Base-by-base conservation (phyloP, 2,113 vertebrate species). In the Cheilinus undulatus region DNA sequence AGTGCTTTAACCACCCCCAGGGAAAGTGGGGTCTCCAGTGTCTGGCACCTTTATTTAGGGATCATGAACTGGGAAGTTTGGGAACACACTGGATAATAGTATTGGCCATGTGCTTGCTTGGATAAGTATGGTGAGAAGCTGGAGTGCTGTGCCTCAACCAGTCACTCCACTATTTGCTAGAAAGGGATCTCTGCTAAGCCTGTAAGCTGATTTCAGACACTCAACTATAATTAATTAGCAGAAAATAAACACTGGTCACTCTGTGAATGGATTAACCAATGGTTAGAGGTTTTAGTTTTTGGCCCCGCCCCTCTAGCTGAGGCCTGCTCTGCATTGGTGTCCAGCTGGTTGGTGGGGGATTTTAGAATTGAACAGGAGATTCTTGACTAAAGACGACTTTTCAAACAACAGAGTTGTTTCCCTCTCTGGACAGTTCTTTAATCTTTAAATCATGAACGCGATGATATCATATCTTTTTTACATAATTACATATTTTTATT, bases 181-280 rank as follows among this genome's bases (percentile, higher is more conserved):
- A 66, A 49, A 52, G 26, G 30, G n/a, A 69, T 27, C 56, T 43
- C 40, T 26, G 53, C 64, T 86, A 63, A 88, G 32, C 82, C 48
- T 74, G 77, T 82, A 88, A 90, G 71, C 86, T 53, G 51, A 72
- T 80, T 84, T 83, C 50, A 78, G 65, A 56, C 57, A 43, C 42
- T 40, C 59, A 74, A 51, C 60, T 78, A 36, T 59, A 58, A 63
- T 73, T 82, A 68, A 82, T 79, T 67, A 78, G 60, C 69, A 66
- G 63, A 32, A 80, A 88, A 73, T 53, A 76, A n/a, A 67, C 59
- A 68, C 5, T 2, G 3, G 46, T 17, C 15, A 20, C 22, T 32
- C 23, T 60, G 58, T 76, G 43, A 83, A 67, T 70, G 30, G 19
- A 51, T 73, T 27, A 68, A 38, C 26, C n/a, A 43, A 14, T 52